These are phyloP conservation scores for Sardina pilchardus DNA, from an alignment of 2,113 vertebrate genomes.

Conservation along the genomic window DNA sequence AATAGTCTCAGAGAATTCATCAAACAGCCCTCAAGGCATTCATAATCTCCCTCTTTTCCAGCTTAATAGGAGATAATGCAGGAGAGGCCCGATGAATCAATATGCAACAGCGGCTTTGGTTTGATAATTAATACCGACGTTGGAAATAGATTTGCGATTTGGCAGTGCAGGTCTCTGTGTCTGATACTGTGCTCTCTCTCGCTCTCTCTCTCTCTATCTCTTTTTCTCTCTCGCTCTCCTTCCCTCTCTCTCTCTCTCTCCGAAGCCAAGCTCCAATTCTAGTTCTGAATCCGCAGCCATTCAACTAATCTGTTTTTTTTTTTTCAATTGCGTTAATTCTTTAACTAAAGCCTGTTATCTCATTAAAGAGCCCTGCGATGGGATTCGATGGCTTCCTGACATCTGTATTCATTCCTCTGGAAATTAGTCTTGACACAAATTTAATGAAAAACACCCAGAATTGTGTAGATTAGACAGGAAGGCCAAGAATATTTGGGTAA, in stretches of 20 bases:
- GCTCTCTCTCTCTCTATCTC: neutral
- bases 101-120: conserved; percentile 73
- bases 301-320: conserved; percentile 65
- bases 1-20: conserved; percentile 69
- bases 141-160: conserved; percentile 77
- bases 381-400: conserved; percentile 75
- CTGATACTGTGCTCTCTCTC: conserved; percentile 50
- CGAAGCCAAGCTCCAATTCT: conserved; percentile 52
- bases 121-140: conserved; percentile 75
- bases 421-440: conserved; percentile 76
- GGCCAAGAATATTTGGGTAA: conserved; percentile 55
- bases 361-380: conserved; percentile 68
- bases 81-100: conserved; percentile 71
- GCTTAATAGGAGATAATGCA: conserved; percentile 77
- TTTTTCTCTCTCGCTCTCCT: conserved; percentile 25
- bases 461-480: conserved; percentile 63
- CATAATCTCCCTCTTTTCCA: conserved; percentile 68
- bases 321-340: conserved; percentile 72
- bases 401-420: conserved; percentile 71
- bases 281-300: conserved; percentile 55
- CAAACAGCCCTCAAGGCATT: conserved; percentile 69
- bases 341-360: conserved; percentile 79
- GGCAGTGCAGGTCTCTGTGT: conserved; percentile 61
- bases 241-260: conserved; percentile 20
- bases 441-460: conserved; percentile 64